Conservation (phyloP, 2,888 invertebrate genomes). For the Scaeva pyrastri region DNA sequence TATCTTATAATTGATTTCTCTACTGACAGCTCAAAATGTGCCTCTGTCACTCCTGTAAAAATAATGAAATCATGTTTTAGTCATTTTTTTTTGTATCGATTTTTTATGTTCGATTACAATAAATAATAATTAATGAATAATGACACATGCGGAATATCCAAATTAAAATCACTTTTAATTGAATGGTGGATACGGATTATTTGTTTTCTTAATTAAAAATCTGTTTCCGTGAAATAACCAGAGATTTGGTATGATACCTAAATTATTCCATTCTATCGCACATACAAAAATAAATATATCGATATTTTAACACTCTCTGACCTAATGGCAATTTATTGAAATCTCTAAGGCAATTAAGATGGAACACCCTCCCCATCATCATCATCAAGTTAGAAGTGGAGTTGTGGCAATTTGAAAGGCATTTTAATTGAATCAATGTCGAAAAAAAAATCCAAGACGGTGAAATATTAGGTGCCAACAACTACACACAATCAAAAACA, state of each 20-base stretch:
- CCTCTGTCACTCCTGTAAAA: neutral
- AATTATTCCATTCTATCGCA: slow-evolving; percentile 22
- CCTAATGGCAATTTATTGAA: slow-evolving; percentile 56
- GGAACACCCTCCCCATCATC: neutral
- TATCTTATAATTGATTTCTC: slow-evolving; percentile 17
- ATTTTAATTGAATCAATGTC: slow-evolving; percentile 71
- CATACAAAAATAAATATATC: neutral
- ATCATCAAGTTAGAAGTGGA: slow-evolving; percentile 2
- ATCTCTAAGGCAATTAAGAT: slow-evolving; percentile 32
- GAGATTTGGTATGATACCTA: neutral
- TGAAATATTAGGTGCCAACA: slow-evolving; percentile 67
- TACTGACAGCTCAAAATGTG: no score
- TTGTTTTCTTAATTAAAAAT: slow-evolving; percentile 46
- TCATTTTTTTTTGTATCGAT: slow-evolving; percentile 12
- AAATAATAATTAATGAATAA: neutral
- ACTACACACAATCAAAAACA: neutral
- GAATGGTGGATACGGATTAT: slow-evolving; percentile 30
- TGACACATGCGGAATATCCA: neutral
- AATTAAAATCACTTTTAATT: slow-evolving; percentile 24
- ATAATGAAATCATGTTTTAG: slow-evolving; percentile 38
- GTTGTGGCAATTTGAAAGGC: slow-evolving; percentile 65
- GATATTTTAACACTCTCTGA: slow-evolving; percentile 34
- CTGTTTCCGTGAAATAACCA: slow-evolving; percentile 32
- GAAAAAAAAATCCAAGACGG: slow-evolving; percentile 36
- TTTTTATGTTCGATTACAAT: slow-evolving; percentile 18